A percentile compares a stretch with the other conserved stretches of the same genome.
Conservation (phyloP, 2,888 invertebrate genomes). For the Craniophora ligustri region DNA sequence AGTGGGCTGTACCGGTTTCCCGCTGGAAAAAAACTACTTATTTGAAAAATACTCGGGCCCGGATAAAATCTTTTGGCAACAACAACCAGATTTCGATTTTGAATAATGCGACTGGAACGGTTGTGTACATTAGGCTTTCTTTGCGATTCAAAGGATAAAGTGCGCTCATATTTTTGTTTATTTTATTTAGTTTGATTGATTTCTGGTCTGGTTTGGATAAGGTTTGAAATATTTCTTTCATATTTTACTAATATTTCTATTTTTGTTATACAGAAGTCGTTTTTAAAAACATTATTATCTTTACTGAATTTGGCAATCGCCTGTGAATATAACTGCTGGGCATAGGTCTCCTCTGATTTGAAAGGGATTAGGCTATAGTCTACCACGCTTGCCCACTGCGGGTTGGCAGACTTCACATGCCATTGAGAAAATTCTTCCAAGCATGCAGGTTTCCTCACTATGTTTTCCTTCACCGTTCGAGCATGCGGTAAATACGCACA, state of each 20-base stretch:
- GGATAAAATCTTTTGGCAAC: conserved; percentile 38
- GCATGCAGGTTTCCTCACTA: no score
- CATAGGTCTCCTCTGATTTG: no score
- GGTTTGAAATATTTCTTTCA: neutral
- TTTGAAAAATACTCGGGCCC: conserved; percentile 36
- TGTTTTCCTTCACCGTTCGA: no score
- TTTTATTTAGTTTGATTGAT: conserved; percentile 23
- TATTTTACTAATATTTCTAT: neutral
- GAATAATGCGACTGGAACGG: conserved; percentile 39
- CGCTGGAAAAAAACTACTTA: conserved; percentile 51
- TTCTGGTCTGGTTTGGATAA: conserved; percentile 6
- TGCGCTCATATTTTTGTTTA: conserved; percentile 25
- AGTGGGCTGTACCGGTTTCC: conserved; percentile 47
- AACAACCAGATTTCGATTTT: conserved; percentile 46
- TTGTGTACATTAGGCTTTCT: conserved; percentile 22
- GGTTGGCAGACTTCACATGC: no score
- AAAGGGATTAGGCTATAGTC: no score
- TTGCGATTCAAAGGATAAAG: conserved; percentile 23
- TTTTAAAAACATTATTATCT: no score
- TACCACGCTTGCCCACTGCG: no score
- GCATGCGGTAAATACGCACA: no score
- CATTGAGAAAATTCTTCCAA: no score
- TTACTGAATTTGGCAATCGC: no score
- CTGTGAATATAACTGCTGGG: no score
- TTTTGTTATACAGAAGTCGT: neutral